These are phyloP conservation scores for Lophotis ruficrista DNA, from an alignment of 2,113 vertebrate species.

Conservation along the genomic window DNA sequence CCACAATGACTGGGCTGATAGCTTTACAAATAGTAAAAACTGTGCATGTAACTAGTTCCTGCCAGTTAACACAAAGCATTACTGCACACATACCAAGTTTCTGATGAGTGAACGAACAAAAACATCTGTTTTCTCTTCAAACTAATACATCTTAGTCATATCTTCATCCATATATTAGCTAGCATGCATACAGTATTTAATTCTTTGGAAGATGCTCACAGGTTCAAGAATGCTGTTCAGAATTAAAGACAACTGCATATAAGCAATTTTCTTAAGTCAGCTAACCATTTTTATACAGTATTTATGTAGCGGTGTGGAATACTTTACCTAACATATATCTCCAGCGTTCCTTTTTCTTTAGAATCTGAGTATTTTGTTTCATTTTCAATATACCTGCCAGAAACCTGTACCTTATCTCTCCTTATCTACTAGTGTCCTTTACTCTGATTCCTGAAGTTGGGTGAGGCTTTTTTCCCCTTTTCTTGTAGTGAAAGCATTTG, in stretches of 20 bases:
- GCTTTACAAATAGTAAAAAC: neutral
- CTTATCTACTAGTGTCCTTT: neutral
- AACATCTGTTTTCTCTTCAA: neutral
- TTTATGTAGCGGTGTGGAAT: neutral
- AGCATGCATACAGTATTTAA: neutral
- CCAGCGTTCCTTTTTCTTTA: neutral
- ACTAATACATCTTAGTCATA: neutral
- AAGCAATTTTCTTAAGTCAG: neutral
- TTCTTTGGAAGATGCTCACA: neutral
- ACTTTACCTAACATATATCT: neutral
- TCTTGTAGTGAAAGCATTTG: neutral
- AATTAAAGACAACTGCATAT: neutral
- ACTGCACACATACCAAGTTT: neutral
- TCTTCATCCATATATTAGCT: neutral
- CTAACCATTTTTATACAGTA: neutral
- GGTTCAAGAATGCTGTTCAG: neutral
- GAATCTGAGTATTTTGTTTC: neutral
- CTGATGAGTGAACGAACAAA: neutral
- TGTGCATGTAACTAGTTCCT: neutral
- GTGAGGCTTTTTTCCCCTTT: neutral
- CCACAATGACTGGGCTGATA: neutral
- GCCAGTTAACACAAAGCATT: slow-evolving; percentile 17
- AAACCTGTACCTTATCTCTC: neutral
- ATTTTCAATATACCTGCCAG: neutral
- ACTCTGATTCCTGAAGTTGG: neutral